These are phyloP conservation scores for Anaspis maculata DNA, from an alignment of 2,888 invertebrate genomes.

Conservation along the genomic window DNA sequence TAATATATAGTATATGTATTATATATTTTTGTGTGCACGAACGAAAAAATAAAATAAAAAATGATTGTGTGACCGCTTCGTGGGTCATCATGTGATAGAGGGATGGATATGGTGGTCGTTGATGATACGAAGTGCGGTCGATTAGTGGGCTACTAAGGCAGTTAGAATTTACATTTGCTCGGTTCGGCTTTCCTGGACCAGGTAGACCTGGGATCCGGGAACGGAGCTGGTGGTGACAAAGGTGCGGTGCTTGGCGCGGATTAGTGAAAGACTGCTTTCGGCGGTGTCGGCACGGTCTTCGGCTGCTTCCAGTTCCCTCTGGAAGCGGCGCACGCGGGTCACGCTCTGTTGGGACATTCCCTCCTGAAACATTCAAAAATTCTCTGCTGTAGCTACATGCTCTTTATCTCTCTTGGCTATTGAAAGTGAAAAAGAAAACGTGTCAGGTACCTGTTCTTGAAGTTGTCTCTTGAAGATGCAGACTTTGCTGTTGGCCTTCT, in stretches of 20 bases:
- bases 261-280: constrained; percentile 88
- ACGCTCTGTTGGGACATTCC: constrained; percentile 87
- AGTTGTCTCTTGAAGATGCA: constrained; percentile 94
- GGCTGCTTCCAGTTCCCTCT: constrained; percentile 94
- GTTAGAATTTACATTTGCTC: constrained; percentile 37
- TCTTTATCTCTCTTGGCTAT: too few relatives aligned
- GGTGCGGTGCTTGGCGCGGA: constrained; percentile 97
- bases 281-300: constrained; percentile 94
- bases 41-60: constrained; percentile 31
- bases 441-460: constrained; percentile 67
- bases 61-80: too few relatives aligned
- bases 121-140: too few relatives aligned
- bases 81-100: too few relatives aligned
- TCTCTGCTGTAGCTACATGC: too few relatives aligned
- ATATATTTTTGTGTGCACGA: constrained; percentile 33
- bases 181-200: constrained; percentile 74
- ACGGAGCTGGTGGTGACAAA: constrained; percentile 91
- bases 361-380: constrained; percentile 53
- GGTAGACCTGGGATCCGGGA: constrained; percentile 85
- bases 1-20: constrained; percentile 24
- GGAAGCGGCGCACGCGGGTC: constrained; percentile 95
- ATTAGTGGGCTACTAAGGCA: constrained; percentile 16
- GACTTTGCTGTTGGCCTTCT: constrained; percentile 81
- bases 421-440: constrained; percentile 3
- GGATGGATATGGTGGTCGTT: too few relatives aligned